Conservation (phyloP, 2,113 vertebrate species). For the Pipra filicauda region DNA sequence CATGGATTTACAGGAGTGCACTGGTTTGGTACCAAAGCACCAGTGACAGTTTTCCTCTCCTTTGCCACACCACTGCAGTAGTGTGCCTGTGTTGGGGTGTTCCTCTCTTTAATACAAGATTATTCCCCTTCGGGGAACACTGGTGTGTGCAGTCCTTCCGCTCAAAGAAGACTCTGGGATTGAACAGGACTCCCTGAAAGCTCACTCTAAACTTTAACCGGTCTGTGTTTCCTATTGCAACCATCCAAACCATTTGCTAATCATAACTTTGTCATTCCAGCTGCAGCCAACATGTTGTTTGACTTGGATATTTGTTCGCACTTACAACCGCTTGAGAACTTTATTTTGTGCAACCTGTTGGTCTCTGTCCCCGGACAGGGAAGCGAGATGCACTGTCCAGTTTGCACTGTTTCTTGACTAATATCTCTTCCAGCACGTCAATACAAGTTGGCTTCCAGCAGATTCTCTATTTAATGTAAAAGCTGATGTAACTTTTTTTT, state of each 20-base stretch:
- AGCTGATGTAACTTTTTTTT: conserved; percentile 22
- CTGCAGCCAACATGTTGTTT: conserved; percentile 66
- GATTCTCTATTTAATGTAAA: conserved; percentile 35
- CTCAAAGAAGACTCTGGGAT: background rate
- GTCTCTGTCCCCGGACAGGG: conserved; percentile 68
- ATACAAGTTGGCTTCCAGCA: conserved; percentile 35
- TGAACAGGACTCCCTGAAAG: background rate
- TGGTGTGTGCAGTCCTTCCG: background rate
- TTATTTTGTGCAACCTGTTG: conserved; percentile 64
- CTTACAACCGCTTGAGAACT: conserved; percentile 69
- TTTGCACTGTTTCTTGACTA: conserved; percentile 37
- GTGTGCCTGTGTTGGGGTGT: rapidly evolving
- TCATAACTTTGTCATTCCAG: conserved; percentile 67
- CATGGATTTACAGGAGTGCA: rapidly evolving
- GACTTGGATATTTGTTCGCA: conserved; percentile 68
- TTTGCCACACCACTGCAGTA: rapidly evolving
- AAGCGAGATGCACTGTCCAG: conserved; percentile 69
- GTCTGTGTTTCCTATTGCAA: conserved; percentile 36
- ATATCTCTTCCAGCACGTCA: conserved; percentile 54
- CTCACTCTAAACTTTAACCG: background rate
- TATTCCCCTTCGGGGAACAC: background rate
- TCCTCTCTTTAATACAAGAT: background rate
- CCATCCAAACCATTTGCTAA: conserved; percentile 52
- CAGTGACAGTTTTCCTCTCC: background rate
- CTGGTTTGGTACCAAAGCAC: background rate